These are phyloP conservation scores for Drosophila mulleri DNA, from an alignment of 2,888 invertebrate species.

Conservation along the genomic window DNA sequence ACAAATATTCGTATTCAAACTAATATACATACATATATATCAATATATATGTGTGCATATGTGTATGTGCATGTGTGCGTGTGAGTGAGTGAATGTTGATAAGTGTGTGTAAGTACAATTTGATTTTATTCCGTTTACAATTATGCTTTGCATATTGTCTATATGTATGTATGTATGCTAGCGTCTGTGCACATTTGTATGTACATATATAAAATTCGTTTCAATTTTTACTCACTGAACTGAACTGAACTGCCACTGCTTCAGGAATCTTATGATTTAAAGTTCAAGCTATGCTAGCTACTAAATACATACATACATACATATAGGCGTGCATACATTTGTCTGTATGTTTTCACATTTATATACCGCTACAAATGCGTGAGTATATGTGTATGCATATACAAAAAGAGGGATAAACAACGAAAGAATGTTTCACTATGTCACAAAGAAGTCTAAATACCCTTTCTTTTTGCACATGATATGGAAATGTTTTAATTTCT, in stretches of 20 bases:
- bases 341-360: slow-evolving; percentile 1
- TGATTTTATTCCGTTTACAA: slow-evolving; percentile 21
- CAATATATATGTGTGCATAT: slow-evolving; percentile 1
- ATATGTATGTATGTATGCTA: background rate
- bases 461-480: background rate
- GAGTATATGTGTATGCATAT: background rate
- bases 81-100: slow-evolving; percentile 17
- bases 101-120: slow-evolving; percentile 25
- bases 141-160: slow-evolving; percentile 5
- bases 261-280: slow-evolving; percentile 6
- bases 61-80: background rate
- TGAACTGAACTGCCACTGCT: slow-evolving; percentile 6
- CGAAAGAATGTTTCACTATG: background rate
- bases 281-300: slow-evolving; percentile 10
- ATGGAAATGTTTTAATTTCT: background rate
- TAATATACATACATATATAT: slow-evolving; percentile 1
- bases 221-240: slow-evolving; percentile 9
- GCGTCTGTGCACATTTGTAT: background rate
- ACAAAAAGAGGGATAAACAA: slow-evolving; percentile 12
- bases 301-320: slow-evolving; percentile 10
- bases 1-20: slow-evolving; percentile 13
- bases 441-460: background rate
- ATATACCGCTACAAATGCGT: slow-evolving; percentile 6
- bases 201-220: background rate
- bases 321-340: slow-evolving; percentile 12